Evolutionary conservation across 92 coral and sea anemone species (phyloP), one percentile per base, ranked within the genome.

Genomic region (Plumapathes pennacea): DNA sequence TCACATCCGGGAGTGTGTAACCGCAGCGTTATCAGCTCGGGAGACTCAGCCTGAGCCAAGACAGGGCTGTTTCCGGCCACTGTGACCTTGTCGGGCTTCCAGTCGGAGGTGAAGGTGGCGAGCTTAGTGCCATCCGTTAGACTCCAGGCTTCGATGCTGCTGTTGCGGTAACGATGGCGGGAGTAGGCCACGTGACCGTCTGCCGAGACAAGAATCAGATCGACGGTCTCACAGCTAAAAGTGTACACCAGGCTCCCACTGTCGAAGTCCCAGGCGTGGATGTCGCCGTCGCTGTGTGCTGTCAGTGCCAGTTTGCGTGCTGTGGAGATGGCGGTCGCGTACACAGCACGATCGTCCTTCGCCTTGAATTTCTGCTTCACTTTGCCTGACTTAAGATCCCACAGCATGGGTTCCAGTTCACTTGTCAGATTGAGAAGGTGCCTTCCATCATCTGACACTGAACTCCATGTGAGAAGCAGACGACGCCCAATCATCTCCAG

Each of bases 91-190:
- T 80, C 86, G 9, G 86, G 86, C 43, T 80, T 80, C 86, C 86
- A 80, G 33, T 86, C 95, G 21, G 85, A 81, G 5, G 95, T 86
- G 67, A 86, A 86, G 9, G 95, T 51, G 19, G 95, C 95, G 3
- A 86, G 67, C 50, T 60, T 75, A 30, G 53, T 42, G 3, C 95
- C 88, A 10, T 57, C 76, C 31, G 42, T 60, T 25, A 86, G 52
- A 33, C 76, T 78, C 86, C 86, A 80, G 8, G 81, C 81, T 25
- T 72, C 86, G 7, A 80, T 72, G 50, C 51, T 72, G 28, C 75
- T 60, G 47, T 56, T 64, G 40, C 66, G 82, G 46, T 72, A 83
- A 29, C 79, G 78, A 77, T 81, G 81, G 41, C 72, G 70, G 0
- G 80, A 69, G 49, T 60, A 85, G 21, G 70, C 94, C 55, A 80